Evolutionary conservation across 2,888 invertebrate genomes (phyloP), one percentile per base, ranked within the genome.

Genomic region (Syrphus vitripennis): DNA sequence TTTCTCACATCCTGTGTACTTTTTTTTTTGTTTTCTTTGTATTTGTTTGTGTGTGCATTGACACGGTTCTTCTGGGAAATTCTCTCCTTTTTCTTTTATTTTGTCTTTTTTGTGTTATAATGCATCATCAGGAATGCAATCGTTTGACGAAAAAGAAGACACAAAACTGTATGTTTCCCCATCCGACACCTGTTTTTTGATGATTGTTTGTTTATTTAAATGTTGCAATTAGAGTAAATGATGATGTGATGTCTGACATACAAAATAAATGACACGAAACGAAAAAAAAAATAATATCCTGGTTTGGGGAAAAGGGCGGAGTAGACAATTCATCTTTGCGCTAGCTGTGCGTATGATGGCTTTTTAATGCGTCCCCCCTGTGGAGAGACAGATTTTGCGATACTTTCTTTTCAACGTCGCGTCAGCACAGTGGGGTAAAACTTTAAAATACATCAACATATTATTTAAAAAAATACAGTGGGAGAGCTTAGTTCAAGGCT

Each of bases 11-110:
- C 84, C 84, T 84, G 84, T 59, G 10, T 12, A 1, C 10, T 21
- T 59, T 19, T 19, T 14, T 59, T 16, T 67, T 48, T 42, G n/a
- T 67, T 45, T 24, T 34, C 21, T 34, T 19, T 19, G 12, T 21
- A 10, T 61, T 48, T 61, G 65, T 48, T 57, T 61, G 63, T 65
- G 45, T 76, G 71, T 69, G 76, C 81, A 84, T 61, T 80, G 80
- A 84, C 84, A 77, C 76, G 72, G 59, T 50, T 72, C 84, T 84
- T 81, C 81, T 72, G 80, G 61, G 81, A 84, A n/a, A 84, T 77
- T 76, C 12, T 48, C 14, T 65, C 16, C 40, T 61, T 37, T 37
- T 21, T 42, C 37, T 34, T 31, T 57, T 21, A 31, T 21, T 63
- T 34, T 45, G 19, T 45, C 10, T 14, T 21, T 42, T 45, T 57